Percentiles rank a stretch among this genome's conserved stretches.
These are phyloP conservation scores for Drosophila parvula DNA, from an alignment of 1,140 invertebrate species.

Conservation along the genomic window DNA sequence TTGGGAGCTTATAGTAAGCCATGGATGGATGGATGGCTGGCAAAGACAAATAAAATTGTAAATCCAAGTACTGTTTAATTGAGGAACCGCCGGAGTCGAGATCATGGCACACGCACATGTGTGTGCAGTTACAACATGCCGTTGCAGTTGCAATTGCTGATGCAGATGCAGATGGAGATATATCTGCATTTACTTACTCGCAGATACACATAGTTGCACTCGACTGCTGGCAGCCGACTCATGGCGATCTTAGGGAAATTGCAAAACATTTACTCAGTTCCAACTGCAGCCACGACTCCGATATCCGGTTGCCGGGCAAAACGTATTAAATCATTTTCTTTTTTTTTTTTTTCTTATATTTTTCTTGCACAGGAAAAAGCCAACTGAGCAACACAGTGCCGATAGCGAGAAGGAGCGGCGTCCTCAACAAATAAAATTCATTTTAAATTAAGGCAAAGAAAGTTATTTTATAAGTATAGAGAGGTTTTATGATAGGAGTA, in stretches of 20 bases:
- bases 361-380: conserved; percentile 22
- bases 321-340: conserved; percentile 51
- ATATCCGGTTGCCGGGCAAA: conserved; percentile 50
- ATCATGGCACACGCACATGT: conserved; percentile 44
- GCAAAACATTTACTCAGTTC: conserved; percentile 45
- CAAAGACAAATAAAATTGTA: conserved; percentile 38
- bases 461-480: background rate
- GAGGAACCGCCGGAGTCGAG: conserved; percentile 22
- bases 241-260: conserved; percentile 46
- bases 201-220: conserved; percentile 12
- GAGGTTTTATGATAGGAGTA: too few relatives aligned
- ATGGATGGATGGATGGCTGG: background rate
- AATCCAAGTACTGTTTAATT: conserved; percentile 44
- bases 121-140: conserved; percentile 17
- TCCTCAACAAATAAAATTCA: background rate
- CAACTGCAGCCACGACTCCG: conserved; percentile 27
- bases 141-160: conserved; percentile 3
- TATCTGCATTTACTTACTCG: background rate
- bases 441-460: background rate
- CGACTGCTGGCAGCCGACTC: conserved; percentile 9
- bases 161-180: conserved; percentile 9
- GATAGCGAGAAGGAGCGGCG: background rate
- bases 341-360: background rate
- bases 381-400: background rate
- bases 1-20: conserved; percentile 14